These are phyloP conservation scores for Stigmatopora argus DNA, from an alignment of 2,113 vertebrate genomes.

Conservation along the genomic window DNA sequence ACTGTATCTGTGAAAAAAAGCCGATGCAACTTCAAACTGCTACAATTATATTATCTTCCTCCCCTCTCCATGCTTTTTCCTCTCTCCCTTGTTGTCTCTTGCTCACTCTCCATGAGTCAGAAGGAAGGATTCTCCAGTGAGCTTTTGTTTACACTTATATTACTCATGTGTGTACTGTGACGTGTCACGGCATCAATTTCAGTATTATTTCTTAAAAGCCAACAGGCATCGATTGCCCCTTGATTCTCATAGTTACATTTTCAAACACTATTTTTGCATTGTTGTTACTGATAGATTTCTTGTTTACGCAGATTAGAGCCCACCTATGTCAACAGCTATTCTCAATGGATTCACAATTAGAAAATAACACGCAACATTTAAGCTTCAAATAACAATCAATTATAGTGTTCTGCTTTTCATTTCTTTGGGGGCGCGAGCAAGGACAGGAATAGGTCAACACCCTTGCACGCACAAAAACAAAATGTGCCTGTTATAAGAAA, in stretches of 20 bases:
- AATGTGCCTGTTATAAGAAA: not conserved
- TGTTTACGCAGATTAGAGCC: not conserved
- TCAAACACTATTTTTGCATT: not conserved
- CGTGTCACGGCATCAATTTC: conserved; percentile 23
- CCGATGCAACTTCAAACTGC: conserved; percentile 68
- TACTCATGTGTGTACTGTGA: conserved; percentile 23
- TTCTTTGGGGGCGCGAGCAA: not conserved
- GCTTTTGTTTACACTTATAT: conserved; percentile 40
- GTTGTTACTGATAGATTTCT: not conserved
- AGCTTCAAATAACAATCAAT: not conserved
- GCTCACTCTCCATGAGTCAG: conserved; percentile 52
- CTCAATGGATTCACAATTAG: too few species aligned
- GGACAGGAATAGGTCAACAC: not conserved
- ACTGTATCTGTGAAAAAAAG: conserved; percentile 64
- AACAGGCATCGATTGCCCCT: too few species aligned
- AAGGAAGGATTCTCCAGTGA: conserved; percentile 41
- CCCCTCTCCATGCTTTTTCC: conserved; percentile 13
- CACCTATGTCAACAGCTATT: not conserved
- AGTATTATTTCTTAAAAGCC: not conserved
- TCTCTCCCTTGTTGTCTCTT: not conserved
- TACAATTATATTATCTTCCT: conserved; percentile 69
- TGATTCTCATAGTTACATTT: too few species aligned
- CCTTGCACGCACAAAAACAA: not conserved
- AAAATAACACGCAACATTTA: not conserved
- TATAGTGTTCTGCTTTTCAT: not conserved